Conservation (phyloP, 2,113 vertebrate genomes). For the Tichodroma muraria region DNA sequence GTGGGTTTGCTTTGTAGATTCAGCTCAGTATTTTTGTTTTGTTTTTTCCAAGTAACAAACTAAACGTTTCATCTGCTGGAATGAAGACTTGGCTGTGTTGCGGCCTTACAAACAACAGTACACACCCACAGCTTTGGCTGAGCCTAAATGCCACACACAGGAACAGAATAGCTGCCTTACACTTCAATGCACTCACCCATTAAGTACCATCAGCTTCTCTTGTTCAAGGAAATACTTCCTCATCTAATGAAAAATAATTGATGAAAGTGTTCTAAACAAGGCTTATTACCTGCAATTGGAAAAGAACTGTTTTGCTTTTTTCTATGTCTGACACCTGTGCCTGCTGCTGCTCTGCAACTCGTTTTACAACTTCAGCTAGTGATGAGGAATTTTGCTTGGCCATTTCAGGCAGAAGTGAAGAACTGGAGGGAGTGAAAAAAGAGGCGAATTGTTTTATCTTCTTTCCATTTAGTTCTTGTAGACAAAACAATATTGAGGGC, state of each 20-base stretch:
- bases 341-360: conserved; percentile 65
- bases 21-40: background rate
- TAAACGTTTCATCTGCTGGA: background rate
- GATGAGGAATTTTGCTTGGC: conserved; percentile 14
- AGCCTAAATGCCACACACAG: background rate
- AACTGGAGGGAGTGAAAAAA: background rate
- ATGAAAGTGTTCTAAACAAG: background rate
- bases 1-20: background rate
- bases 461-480: background rate
- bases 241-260: background rate
- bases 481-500: background rate
- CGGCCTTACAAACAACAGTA: background rate
- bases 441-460: background rate
- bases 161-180: background rate
- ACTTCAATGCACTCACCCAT: background rate
- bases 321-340: conserved; percentile 66
- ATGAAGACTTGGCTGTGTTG: background rate
- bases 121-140: background rate
- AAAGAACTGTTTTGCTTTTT: conserved; percentile 52
- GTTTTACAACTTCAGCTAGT: conserved; percentile 56
- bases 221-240: background rate
- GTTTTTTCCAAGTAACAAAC: background rate
- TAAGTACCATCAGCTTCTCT: background rate
- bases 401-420: conserved; percentile 3
- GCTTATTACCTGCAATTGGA: conserved; percentile 64